A percentile compares a stretch with the other conserved stretches of the same genome.
phyloP scores from a whole-genome alignment of 2,797 vertebrate species.

The Micromesistius poutassou region DNA sequence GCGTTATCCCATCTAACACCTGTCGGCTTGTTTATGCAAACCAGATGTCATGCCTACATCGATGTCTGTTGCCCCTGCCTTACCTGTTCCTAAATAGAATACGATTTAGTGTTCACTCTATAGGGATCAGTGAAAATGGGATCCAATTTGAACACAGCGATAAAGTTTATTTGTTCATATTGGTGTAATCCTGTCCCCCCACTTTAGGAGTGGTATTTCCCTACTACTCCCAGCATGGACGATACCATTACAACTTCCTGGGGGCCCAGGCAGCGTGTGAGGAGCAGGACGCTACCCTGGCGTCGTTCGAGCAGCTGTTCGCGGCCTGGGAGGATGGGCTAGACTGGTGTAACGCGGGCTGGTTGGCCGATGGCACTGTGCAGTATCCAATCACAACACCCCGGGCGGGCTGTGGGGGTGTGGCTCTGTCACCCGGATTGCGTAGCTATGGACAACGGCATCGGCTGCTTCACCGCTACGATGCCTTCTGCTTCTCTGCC shows the following conservation, averaged over 20 bases:
- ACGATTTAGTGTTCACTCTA: background rate
- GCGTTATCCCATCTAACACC: background rate
- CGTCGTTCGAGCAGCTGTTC: slow-evolving; percentile 88
- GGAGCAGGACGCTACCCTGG: slow-evolving; percentile 81
- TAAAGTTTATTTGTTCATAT: background rate
- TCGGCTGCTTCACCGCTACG: slow-evolving; percentile 75
- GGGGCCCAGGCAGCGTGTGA: slow-evolving; percentile 78
- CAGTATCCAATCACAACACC: slow-evolving; percentile 85
- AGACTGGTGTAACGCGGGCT: slow-evolving; percentile 93
- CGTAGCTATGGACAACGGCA: slow-evolving; percentile 84
- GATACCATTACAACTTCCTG: slow-evolving; percentile 83
- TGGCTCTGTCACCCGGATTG: slow-evolving; percentile 76
- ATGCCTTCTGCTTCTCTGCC: slow-evolving; percentile 88
- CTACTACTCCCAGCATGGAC: slow-evolving; percentile 80
- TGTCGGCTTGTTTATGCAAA: background rate
- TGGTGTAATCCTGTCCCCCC: background rate
- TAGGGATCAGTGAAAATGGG: background rate
- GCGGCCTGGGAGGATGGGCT: slow-evolving; percentile 86
- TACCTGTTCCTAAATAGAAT: background rate
- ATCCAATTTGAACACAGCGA: background rate
- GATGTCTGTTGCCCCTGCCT: background rate
- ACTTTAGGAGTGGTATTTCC: slow-evolving; percentile 87
- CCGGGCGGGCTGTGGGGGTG: slow-evolving; percentile 81
- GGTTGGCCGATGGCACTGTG: slow-evolving; percentile 87
- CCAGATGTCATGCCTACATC: background rate